These are phyloP conservation scores for Mesochorus sp. DNA, from an alignment of 2,888 invertebrate genomes.

Conservation along the genomic window DNA sequence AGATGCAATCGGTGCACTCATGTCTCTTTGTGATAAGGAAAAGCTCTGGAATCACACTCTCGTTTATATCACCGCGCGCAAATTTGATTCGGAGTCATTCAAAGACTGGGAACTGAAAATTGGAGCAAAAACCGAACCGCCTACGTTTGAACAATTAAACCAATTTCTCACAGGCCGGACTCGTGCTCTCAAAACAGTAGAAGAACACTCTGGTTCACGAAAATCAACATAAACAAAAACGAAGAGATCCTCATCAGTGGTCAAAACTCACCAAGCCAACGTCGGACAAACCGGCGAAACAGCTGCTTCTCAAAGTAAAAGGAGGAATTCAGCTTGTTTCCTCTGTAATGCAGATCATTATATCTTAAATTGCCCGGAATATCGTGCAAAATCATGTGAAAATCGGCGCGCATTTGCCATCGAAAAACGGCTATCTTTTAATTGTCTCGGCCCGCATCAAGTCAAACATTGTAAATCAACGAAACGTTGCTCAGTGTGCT, in stretches of 20 bases:
- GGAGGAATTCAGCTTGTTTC: too few relatives aligned
- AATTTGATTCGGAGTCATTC: constrained; percentile 14
- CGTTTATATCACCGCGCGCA: constrained; percentile 12
- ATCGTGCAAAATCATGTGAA: background rate
- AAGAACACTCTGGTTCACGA: too few relatives aligned
- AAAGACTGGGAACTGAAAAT: constrained; percentile 36
- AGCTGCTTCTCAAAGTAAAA: too few relatives aligned
- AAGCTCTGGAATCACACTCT: constrained; percentile 24
- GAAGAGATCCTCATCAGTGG: too few relatives aligned
- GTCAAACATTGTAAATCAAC: background rate
- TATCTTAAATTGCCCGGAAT: background rate
- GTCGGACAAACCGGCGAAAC: too few relatives aligned
- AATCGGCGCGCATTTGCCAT: constrained; percentile 1
- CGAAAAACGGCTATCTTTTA: background rate
- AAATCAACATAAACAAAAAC: too few relatives aligned
- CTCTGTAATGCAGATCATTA: constrained; percentile 6
- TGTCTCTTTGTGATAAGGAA: constrained; percentile 17
- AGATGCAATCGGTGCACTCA: constrained; percentile 44
- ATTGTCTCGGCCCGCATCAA: constrained; percentile 22
- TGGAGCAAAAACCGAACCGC: background rate
- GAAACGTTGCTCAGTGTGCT: background rate
- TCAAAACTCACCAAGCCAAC: too few relatives aligned
- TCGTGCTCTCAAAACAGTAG: constrained; percentile 33
- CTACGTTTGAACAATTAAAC: constrained; percentile 19
- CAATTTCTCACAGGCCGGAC: constrained; percentile 15